These are phyloP conservation scores for Phalanger gymnotis DNA, from an alignment of 2,797 vertebrate genomes.

Conservation along the genomic window DNA sequence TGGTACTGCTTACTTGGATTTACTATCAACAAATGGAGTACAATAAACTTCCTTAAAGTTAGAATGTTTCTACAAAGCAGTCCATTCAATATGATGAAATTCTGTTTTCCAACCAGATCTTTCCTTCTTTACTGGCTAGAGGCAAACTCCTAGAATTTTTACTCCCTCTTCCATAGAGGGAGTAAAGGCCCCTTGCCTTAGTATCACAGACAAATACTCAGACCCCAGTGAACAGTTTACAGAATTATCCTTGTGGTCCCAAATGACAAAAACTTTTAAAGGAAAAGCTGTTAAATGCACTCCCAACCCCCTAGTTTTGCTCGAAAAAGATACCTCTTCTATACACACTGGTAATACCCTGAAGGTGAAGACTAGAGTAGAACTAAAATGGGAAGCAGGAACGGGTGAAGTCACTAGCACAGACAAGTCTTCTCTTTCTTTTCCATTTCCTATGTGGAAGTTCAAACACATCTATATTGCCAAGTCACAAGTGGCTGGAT, in stretches of 20 bases:
- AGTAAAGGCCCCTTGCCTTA: neutral
- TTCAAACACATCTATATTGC: neutral
- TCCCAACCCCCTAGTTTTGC: slow-evolving; percentile 39
- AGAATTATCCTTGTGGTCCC: slow-evolving; percentile 15
- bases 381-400: slow-evolving; percentile 54
- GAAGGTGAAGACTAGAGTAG: slow-evolving; percentile 55
- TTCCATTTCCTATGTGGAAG: neutral
- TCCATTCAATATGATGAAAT: slow-evolving; percentile 30
- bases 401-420: neutral
- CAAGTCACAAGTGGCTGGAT: neutral
- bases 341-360: slow-evolving; percentile 43
- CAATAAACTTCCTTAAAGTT: neutral
- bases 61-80: neutral
- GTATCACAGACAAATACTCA: slow-evolving; percentile 6
- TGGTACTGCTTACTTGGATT: neutral
- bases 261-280: slow-evolving; percentile 49
- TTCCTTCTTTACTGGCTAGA: slow-evolving; percentile 15
- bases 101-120: neutral
- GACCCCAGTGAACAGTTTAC: slow-evolving; percentile 12
- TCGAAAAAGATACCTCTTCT: slow-evolving; percentile 34
- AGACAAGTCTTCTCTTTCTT: neutral
- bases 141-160: slow-evolving; percentile 3
- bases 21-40: slow-evolving; percentile 13
- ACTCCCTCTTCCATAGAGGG: slow-evolving; percentile 18
- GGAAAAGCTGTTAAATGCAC: slow-evolving; percentile 49